Evolutionary conservation across 2,888 invertebrate species (phyloP).

Genomic region (Pocota personata): DNA sequence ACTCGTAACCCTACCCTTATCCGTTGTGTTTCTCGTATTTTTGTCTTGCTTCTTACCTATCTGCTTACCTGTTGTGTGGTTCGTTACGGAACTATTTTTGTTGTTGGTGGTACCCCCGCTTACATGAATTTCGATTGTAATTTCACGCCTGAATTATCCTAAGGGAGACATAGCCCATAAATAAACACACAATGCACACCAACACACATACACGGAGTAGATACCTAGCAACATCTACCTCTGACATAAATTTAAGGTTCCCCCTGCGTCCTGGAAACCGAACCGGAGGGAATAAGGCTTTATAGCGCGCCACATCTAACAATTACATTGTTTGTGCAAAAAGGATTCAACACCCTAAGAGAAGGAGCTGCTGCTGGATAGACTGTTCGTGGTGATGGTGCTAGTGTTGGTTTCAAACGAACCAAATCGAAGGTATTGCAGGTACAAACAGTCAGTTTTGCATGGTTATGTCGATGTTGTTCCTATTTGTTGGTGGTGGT

Average conservation of each 20-base stretch:
- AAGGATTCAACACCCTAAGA: constrained; percentile 41
- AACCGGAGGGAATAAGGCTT: constrained; percentile 24
- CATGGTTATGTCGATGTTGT: constrained; percentile 18
- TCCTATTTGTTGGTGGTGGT: constrained; percentile 5
- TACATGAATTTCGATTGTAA: constrained; percentile 80
- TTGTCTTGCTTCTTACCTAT: constrained; percentile 18
- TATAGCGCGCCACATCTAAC: constrained; percentile 60
- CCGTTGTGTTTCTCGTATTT: neutral
- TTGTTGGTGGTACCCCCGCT: constrained; percentile 35
- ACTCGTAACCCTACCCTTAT: constrained; percentile 44
- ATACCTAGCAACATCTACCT: constrained; percentile 5
- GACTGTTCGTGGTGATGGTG: neutral
- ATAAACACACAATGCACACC: constrained; percentile 63
- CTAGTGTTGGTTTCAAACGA: constrained; percentile 41
- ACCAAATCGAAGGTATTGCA: constrained; percentile 59
- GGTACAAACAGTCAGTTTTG: constrained; percentile 39
- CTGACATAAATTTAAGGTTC: constrained; percentile 61
- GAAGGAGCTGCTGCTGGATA: neutral
- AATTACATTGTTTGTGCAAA: constrained; percentile 63
- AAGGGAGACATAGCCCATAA: constrained; percentile 78
- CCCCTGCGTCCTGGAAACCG: neutral
- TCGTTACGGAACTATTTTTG: constrained; percentile 32
- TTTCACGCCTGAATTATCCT: constrained; percentile 82
- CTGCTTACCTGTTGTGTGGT: constrained; percentile 57
- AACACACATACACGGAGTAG: constrained; percentile 4